Evolutionary conservation across 1,140 invertebrate species (phyloP).

Genomic region (Brachionus asplanchnoidis): DNA sequence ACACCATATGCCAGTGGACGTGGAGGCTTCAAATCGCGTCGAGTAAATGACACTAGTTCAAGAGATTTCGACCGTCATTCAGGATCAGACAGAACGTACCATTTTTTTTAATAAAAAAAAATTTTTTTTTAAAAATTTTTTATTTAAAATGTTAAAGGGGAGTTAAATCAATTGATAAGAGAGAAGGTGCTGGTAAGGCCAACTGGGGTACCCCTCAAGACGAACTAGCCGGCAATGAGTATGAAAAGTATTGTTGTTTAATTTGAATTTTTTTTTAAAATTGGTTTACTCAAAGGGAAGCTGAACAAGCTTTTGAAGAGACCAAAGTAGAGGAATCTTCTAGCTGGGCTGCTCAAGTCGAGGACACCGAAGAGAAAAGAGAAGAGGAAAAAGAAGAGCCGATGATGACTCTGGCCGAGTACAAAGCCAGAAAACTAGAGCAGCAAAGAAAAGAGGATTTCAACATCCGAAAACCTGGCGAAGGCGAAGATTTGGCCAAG

Average conservation of each 20-base stretch:
- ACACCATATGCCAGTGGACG: background rate
- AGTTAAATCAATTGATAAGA: slow-evolving; percentile 31
- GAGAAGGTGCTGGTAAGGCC: slow-evolving; percentile 37
- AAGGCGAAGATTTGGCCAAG: slow-evolving; percentile 22
- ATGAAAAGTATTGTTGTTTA: background rate
- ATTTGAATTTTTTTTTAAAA: background rate
- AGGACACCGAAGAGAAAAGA: slow-evolving; percentile 14
- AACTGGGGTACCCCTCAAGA: slow-evolving; percentile 41
- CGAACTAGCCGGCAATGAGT: slow-evolving; percentile 15
- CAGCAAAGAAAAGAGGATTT: background rate
- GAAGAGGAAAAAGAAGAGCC: slow-evolving; percentile 28
- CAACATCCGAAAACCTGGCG: slow-evolving; percentile 36
- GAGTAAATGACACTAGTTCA: background rate
- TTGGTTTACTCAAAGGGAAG: background rate
- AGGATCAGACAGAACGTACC: slow-evolving; percentile 25
- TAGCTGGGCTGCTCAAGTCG: slow-evolving; percentile 30
- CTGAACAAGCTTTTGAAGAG: slow-evolving; percentile 29
- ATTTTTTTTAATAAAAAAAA: background rate
- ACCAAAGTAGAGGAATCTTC: background rate
- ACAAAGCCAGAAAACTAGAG: slow-evolving; percentile 20
- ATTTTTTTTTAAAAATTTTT: background rate
- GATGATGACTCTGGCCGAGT: slow-evolving; percentile 6
- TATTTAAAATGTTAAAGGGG: background rate
- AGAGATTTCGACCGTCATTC: slow-evolving; percentile 40
- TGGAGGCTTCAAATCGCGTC: background rate